A percentile compares a stretch with the other conserved stretches of the same genome.
phyloP scores from a whole-genome alignment of 2,797 vertebrate species.

The Gymnocypris eckloni region DNA sequence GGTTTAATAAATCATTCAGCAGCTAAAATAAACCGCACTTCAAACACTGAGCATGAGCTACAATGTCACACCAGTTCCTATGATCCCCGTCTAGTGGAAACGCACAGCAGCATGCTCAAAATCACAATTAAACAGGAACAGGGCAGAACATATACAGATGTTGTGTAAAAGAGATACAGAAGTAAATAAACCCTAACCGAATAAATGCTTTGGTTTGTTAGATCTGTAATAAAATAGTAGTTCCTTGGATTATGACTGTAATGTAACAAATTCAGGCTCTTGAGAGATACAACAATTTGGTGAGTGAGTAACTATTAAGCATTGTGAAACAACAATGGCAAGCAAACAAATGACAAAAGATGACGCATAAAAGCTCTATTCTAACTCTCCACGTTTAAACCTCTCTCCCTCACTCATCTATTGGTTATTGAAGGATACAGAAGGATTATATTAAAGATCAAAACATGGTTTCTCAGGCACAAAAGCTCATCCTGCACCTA shows the following conservation, averaged over 20 bases:
- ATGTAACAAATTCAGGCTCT: background rate
- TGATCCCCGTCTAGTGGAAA: conserved; percentile 50
- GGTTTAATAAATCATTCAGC: conserved; percentile 42
- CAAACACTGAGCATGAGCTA: conserved; percentile 10
- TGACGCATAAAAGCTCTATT: background rate
- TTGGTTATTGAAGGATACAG: background rate
- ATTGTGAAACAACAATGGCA: background rate
- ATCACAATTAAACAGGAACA: background rate
- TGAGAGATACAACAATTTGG: background rate
- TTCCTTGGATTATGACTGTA: conserved; percentile 1
- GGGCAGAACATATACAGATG: background rate
- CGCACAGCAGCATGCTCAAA: conserved; percentile 14
- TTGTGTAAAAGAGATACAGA: background rate
- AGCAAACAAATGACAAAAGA: background rate
- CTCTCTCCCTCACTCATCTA: background rate
- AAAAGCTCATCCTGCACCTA: background rate
- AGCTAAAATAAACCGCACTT: background rate
- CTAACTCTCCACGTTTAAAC: background rate
- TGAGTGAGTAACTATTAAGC: background rate
- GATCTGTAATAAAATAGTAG: background rate
- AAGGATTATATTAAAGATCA: background rate
- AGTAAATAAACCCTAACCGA: background rate
- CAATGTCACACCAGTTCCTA: conserved; percentile 11
- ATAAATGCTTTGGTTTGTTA: conserved; percentile 6
- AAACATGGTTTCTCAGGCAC: background rate